phyloP scores from a whole-genome alignment of 2,113 vertebrate species.

The Orthonyx spaldingii region DNA sequence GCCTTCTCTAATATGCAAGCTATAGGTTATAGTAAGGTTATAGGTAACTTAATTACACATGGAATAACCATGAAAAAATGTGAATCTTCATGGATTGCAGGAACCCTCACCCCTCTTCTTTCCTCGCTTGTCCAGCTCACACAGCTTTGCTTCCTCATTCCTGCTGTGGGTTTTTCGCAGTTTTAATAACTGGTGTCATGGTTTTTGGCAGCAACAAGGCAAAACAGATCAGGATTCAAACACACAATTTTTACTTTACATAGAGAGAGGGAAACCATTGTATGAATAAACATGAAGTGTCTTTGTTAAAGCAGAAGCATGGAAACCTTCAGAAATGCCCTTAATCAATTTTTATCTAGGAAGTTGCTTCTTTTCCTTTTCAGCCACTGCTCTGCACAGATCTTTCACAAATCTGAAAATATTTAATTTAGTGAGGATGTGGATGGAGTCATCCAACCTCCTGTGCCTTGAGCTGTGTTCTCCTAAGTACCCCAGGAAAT shows the following conservation, averaged over 20 bases:
- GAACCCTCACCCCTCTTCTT: background rate
- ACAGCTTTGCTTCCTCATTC: background rate
- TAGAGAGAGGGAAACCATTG: background rate
- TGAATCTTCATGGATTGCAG: background rate
- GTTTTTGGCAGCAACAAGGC: background rate
- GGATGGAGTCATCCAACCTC: background rate
- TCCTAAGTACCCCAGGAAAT: background rate
- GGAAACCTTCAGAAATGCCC: background rate
- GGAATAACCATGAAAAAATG: background rate
- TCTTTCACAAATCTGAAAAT: background rate
- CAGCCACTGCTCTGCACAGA: background rate
- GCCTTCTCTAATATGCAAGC: background rate
- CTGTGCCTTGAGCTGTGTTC: background rate
- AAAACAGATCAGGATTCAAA: background rate
- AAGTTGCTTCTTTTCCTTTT: background rate
- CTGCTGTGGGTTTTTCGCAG: background rate
- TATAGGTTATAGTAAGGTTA: background rate
- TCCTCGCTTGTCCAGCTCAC: background rate
- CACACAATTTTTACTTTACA: background rate
- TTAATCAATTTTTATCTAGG: background rate
- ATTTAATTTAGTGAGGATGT: background rate
- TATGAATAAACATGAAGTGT: background rate
- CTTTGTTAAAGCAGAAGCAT: background rate
- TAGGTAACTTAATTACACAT: background rate
- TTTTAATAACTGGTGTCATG: background rate